Percentiles rank a stretch among this genome's conserved stretches.
These are phyloP conservation scores for Nestor notabilis DNA, from an alignment of 2,113 vertebrate species.

Conservation along the genomic window DNA sequence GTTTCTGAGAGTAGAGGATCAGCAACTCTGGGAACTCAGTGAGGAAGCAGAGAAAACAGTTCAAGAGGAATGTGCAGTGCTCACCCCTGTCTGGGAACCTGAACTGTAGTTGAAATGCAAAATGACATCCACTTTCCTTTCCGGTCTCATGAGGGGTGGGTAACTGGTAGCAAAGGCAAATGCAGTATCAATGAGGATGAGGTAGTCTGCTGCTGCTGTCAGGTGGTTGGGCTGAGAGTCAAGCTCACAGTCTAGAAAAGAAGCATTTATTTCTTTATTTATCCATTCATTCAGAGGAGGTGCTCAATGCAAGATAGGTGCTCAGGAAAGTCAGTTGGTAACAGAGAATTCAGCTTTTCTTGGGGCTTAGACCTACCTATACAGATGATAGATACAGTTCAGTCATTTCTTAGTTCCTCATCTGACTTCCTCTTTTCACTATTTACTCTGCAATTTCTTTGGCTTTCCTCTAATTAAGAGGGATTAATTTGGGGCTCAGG, in stretches of 20 bases:
- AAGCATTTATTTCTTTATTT: not conserved
- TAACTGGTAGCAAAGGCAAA: constrained; percentile 81
- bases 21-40: not conserved
- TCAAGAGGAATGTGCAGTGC: not conserved
- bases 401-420: not conserved
- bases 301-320: not conserved
- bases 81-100: constrained; percentile 75
- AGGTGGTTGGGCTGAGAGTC: constrained; percentile 79
- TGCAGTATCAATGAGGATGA: constrained; percentile 78
- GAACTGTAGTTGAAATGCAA: constrained; percentile 82
- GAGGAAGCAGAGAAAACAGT: not conserved
- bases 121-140: constrained; percentile 78
- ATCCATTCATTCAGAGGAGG: not conserved
- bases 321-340: not conserved
- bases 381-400: not conserved
- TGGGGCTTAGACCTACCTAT: not conserved
- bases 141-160: constrained; percentile 74
- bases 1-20: not conserved
- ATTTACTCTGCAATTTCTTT: not conserved
- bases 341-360: not conserved
- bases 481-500: not conserved
- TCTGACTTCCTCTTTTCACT: not conserved
- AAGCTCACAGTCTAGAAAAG: constrained; percentile 75
- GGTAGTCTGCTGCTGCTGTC: constrained; percentile 63
- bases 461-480: not conserved